A percentile compares a stretch with the other conserved stretches of the same genome.
phyloP scores from a whole-genome alignment of 1,140 invertebrate species.

The Brachionus plicatilis region DNA sequence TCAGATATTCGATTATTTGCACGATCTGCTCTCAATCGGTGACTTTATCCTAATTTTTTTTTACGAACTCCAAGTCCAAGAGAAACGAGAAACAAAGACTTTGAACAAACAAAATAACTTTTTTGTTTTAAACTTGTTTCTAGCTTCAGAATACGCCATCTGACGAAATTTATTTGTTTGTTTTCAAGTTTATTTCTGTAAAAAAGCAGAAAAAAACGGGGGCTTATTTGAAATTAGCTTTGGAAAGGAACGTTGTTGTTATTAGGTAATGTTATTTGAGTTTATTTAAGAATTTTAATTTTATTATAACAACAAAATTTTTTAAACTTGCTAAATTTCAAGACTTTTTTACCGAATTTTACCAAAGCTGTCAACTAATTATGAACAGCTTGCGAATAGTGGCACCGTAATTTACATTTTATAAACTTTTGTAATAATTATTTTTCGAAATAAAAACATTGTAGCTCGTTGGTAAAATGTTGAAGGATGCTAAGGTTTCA shows the following conservation, averaged over 20 bases:
- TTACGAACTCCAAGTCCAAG: background rate
- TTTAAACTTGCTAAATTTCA: background rate
- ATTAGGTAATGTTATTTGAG: conserved; percentile 14
- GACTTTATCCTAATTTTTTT: background rate
- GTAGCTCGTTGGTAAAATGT: background rate
- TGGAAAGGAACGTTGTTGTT: background rate
- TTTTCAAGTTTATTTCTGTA: background rate
- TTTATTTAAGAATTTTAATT: background rate
- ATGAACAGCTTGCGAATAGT: background rate
- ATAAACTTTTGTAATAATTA: background rate
- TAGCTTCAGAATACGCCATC: background rate
- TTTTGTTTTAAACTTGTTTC: conserved; percentile 9
- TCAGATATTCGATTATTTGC: background rate
- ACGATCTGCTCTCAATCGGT: background rate
- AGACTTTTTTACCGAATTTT: background rate
- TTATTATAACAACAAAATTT: background rate
- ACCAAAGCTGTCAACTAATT: background rate
- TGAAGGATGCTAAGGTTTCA: background rate
- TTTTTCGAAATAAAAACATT: background rate
- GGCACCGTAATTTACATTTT: background rate
- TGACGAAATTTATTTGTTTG: background rate
- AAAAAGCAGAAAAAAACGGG: background rate
- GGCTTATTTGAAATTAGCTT: background rate
- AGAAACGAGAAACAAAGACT: background rate
- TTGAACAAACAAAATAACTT: background rate